Conservation (phyloP, 2,888 invertebrate genomes). For the Zhuqinia jingwanae region DNA sequence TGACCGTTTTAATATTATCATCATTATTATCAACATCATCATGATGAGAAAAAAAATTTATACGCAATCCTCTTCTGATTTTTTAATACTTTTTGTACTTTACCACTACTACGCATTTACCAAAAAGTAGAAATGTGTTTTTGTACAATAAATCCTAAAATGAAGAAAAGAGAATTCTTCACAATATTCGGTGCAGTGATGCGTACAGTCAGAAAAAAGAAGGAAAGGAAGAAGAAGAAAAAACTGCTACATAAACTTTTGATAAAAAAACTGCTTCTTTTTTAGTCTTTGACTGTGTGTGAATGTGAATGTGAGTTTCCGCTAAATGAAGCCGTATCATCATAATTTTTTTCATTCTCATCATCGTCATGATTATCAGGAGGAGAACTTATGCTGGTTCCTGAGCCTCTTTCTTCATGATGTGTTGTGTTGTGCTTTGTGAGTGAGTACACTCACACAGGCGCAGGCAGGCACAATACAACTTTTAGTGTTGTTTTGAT, state of each 20-base stretch:
- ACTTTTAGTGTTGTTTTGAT: background rate
- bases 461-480: background rate
- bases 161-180: background rate
- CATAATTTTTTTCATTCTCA: too few species aligned
- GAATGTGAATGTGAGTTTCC: constrained; percentile 27
- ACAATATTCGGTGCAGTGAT: constrained; percentile 27
- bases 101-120: too few species aligned
- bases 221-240: constrained; percentile 11
- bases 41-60: too few species aligned
- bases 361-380: background rate
- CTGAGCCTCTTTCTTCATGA: background rate
- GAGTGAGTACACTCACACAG: background rate
- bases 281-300: background rate
- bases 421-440: background rate
- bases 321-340: constrained; percentile 35
- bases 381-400: background rate
- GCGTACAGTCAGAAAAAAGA: too few species aligned
- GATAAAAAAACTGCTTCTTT: constrained; percentile 5
- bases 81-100: too few species aligned
- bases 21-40: too few species aligned
- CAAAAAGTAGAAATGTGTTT: background rate
- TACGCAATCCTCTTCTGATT: too few species aligned
- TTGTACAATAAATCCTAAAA: background rate
- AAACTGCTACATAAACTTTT: background rate
- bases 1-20: constrained; percentile 28